These are phyloP conservation scores for Bradypodion ventrale DNA, from an alignment of 2,797 vertebrate species.

Conservation along the genomic window DNA sequence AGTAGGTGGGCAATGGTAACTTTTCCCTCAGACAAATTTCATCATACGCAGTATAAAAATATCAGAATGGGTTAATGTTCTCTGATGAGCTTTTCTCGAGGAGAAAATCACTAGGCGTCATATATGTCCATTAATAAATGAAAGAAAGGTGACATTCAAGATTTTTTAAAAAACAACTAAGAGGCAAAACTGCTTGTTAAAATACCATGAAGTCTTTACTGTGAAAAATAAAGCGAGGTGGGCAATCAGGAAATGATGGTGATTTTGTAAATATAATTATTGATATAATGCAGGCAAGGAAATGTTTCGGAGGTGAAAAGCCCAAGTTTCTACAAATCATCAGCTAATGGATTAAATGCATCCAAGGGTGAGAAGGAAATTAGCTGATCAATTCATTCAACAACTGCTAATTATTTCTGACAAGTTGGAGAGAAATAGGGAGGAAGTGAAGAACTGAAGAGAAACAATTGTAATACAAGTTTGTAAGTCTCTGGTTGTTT, in stretches of 20 bases:
- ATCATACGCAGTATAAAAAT: constrained; percentile 27
- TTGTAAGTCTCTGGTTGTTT: constrained; percentile 41
- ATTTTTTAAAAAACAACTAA: constrained; percentile 64
- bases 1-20: neutral
- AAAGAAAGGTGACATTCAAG: constrained; percentile 62
- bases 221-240: constrained; percentile 47
- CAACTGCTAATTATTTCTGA: constrained; percentile 70
- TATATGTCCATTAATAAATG: constrained; percentile 54
- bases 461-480: constrained; percentile 42
- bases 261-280: constrained; percentile 65
- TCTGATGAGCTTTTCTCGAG: constrained; percentile 25
- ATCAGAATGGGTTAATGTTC: constrained; percentile 25
- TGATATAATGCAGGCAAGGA: constrained; percentile 65
- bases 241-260: constrained; percentile 55
- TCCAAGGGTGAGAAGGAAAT: constrained; percentile 65
- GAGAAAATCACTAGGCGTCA: constrained; percentile 39
- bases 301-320: constrained; percentile 37
- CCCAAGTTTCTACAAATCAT: constrained; percentile 63
- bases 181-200: constrained; percentile 53
- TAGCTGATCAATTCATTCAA: constrained; percentile 73
- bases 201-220: constrained; percentile 42
- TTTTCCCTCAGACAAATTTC: neutral
- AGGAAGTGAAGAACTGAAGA: constrained; percentile 35
- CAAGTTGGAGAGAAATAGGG: constrained; percentile 56
- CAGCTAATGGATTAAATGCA: constrained; percentile 70